Base-by-base conservation (phyloP, 2,888 invertebrate species). In the Petrolisthes cinctipes region DNA sequence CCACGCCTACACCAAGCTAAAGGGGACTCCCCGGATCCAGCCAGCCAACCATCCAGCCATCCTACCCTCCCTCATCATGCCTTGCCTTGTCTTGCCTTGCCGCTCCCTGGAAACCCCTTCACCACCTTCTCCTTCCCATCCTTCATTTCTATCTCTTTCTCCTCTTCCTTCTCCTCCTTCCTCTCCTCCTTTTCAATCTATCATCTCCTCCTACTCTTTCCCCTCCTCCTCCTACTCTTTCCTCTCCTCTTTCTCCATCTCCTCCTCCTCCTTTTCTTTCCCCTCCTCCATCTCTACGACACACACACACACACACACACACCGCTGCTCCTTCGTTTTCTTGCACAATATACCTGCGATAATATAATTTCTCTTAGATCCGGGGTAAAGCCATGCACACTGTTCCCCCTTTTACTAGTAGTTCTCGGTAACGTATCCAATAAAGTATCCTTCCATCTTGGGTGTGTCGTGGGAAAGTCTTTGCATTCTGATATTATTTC, bases 11-110 rank as follows among this genome's bases (percentile, higher is more conserved):
- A 61, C 83, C 83, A 17, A 14, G 53, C 1, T 11, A 17, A 14
- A 81, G 87, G 87, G 87, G 84, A 88, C 11, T 88, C 87, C 87
- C 87, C 87, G 87, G 53, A 11, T 20, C 66, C 7, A 56, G 81
- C 20, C 20, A 23, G 17, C 61, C 20, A 23, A 20, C 57, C 56
- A 81, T 5, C 57, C 20, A 56, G 11, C 23, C 61, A 61, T 17
- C 61, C 1, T 61, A 1, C 9, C 61, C 3, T 14, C 1, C 61
- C 17, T 17, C 3, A 61, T 3, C 61, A 2, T 17, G 9, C 61
- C 6, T 23, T 23, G 11, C 20, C 14, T 23, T 9, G 9, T n/a
- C 56, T 61, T 80, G 53, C 61, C 76, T 56, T 61, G 17, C 51
- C 11, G 14, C 73, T 78, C 61, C 73, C 51, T 53, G 56, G 61